Conservation (phyloP, 1,140 invertebrate genomes). For the Aphelinus atriplicis region DNA sequence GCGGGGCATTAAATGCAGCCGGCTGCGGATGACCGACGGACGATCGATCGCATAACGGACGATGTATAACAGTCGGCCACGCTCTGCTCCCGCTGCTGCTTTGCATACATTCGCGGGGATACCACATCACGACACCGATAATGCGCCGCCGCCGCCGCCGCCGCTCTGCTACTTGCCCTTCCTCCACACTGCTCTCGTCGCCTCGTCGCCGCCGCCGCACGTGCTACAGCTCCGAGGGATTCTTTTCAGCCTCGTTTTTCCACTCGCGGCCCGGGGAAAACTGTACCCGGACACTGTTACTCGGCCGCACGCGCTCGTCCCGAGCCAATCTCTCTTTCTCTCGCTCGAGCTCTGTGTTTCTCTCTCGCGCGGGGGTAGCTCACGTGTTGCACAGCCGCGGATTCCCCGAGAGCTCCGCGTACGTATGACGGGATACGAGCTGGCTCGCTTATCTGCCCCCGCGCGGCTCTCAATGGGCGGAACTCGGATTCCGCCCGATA, state of each 20-base stretch:
- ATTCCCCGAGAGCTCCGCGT: no score
- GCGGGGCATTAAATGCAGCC: slow-evolving; percentile 50
- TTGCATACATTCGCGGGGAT: slow-evolving; percentile 6
- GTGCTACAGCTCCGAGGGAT: no score
- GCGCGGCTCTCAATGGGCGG: no score
- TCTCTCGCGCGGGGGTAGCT: no score
- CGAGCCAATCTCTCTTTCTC: no score
- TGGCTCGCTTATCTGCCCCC: no score
- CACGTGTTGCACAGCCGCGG: no score
- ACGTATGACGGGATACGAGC: no score
- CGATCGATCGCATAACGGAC: slow-evolving; percentile 32
- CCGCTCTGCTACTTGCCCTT: slow-evolving; percentile 14
- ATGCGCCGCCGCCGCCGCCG: background rate
- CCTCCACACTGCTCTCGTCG: background rate
- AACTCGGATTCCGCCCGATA: no score
- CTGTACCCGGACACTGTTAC: slow-evolving; percentile 24
- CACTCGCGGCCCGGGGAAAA: slow-evolving; percentile 9
- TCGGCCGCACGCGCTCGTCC: background rate
- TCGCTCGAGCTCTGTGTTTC: no score
- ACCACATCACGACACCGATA: slow-evolving; percentile 15
- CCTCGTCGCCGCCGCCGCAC: background rate
- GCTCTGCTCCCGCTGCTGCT: background rate
- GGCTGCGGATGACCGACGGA: slow-evolving; percentile 40
- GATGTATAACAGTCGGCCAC: slow-evolving; percentile 40
- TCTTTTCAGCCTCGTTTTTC: slow-evolving; percentile 13